These are phyloP conservation scores for Gymnosoma rotundatum DNA, from an alignment of 2,888 invertebrate species.

Conservation along the genomic window DNA sequence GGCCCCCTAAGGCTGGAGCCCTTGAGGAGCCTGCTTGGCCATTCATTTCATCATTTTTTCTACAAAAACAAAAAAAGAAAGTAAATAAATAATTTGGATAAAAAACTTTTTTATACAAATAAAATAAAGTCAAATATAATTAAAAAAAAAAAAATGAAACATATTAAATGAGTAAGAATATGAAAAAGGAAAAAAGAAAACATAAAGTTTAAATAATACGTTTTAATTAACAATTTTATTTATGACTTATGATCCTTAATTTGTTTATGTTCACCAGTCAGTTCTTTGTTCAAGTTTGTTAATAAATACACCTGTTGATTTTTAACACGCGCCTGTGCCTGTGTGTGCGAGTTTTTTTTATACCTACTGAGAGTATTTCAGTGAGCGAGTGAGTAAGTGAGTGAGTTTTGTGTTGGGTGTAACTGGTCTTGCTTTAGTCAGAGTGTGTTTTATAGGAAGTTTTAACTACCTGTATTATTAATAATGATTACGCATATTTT, in stretches of 20 bases:
- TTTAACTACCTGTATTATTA: constrained; percentile 61
- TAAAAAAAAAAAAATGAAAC: not conserved
- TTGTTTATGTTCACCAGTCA: constrained; percentile 26
- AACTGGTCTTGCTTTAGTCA: constrained; percentile 19
- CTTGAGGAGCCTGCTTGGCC: constrained; percentile 83
- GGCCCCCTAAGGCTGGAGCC: constrained; percentile 83
- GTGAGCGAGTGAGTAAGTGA: not conserved
- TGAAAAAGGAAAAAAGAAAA: not conserved
- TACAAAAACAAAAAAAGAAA: constrained; percentile 71
- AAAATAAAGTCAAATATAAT: not conserved
- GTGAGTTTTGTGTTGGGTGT: constrained; percentile 11
- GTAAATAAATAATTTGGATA: not conserved
- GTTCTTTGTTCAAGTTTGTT: constrained; percentile 34
- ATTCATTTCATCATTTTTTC: constrained; percentile 83
- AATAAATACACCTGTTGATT: constrained; percentile 61
- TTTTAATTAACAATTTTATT: not conserved
- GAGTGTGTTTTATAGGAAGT: constrained; percentile 42
- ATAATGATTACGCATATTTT: constrained; percentile 63
- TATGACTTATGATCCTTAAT: constrained; percentile 40
- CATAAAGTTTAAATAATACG: not conserved
- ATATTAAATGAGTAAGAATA: not conserved
- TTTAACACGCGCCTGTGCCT: constrained; percentile 59
- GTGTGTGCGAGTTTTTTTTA: not conserved
- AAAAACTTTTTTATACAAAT: not conserved
- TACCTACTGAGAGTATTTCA: not conserved